Conservation (phyloP, 2,888 invertebrate species). For the Pyrgus malvae region DNA sequence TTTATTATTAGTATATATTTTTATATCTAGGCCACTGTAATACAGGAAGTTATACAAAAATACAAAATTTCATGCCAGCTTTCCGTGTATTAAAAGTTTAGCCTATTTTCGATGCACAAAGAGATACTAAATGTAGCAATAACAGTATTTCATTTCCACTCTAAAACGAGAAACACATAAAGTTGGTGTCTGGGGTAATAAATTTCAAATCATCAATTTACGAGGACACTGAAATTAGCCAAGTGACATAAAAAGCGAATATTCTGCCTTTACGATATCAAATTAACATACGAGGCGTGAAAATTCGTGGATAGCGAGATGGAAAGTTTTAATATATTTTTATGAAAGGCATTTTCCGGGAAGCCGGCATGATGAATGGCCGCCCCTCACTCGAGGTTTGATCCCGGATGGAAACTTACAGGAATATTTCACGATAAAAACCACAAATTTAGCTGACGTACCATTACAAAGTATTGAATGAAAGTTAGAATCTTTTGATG, state of each 20-base stretch:
- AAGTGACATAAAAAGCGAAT: slow-evolving; percentile 53
- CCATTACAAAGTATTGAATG: slow-evolving; percentile 12
- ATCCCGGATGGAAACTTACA: slow-evolving; percentile 28
- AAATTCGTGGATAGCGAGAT: slow-evolving; percentile 58
- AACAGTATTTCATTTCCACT: slow-evolving; percentile 2
- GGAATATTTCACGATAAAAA: slow-evolving; percentile 38
- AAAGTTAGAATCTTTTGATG: slow-evolving; percentile 4
- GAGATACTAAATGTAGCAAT: background rate
- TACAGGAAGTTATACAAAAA: no score
- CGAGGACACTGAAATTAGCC: slow-evolving; percentile 44
- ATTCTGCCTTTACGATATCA: slow-evolving; percentile 59
- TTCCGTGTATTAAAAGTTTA: no score
- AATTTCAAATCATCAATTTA: slow-evolving; percentile 46
- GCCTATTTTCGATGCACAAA: background rate
- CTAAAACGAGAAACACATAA: slow-evolving; percentile 17
- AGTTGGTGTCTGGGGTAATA: slow-evolving; percentile 34
- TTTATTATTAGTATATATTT: no score
- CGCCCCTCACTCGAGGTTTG: slow-evolving; percentile 62
- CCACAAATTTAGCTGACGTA: slow-evolving; percentile 27
- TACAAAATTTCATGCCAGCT: no score
- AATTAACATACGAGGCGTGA: slow-evolving; percentile 72
- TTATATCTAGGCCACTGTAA: no score
- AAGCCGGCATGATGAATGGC: slow-evolving; percentile 71
- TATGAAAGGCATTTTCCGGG: slow-evolving; percentile 64
- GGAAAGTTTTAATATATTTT: slow-evolving; percentile 72